These are phyloP conservation scores for Tinamus major DNA, from an alignment of 2,797 vertebrate genomes.

Conservation along the genomic window DNA sequence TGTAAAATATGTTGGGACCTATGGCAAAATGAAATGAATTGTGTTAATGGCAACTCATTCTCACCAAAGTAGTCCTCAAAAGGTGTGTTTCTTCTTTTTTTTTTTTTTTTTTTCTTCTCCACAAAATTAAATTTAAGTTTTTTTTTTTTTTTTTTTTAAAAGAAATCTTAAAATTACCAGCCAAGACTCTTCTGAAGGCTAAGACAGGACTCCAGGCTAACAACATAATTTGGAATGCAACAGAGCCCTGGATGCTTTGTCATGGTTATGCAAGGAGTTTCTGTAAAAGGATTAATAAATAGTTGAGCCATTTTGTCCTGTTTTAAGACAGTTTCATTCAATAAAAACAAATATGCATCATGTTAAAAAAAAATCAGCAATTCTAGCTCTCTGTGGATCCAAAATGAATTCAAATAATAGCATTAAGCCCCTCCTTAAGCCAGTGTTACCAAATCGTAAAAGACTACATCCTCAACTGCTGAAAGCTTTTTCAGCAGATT, in stretches of 20 bases:
- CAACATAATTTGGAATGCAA: not conserved
- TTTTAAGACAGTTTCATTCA: conserved; percentile 32
- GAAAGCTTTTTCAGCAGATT: conserved; percentile 37
- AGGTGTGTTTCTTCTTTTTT: not conserved
- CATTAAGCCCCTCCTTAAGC: not conserved
- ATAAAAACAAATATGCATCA: conserved; percentile 11
- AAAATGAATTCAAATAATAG: conserved; percentile 11
- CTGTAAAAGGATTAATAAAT: not conserved
- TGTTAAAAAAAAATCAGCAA: not conserved
- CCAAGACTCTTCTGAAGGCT: not conserved
- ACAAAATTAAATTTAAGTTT: not conserved
- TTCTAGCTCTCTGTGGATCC: not conserved
- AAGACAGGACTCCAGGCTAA: not conserved
- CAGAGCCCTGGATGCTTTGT: not conserved
- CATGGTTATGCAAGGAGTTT: not conserved
- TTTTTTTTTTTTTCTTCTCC: not conserved
- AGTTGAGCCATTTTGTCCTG: conserved; percentile 6
- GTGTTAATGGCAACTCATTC: not conserved
- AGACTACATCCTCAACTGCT: not conserved
- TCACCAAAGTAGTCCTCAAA: not conserved
- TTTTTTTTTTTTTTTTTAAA: not conserved
- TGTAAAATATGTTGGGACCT: not conserved
- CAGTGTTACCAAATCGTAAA: conserved; percentile 4
- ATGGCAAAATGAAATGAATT: not conserved
- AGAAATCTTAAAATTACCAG: not conserved